A percentile compares a stretch with the other conserved stretches of the same genome.
Conservation (phyloP, 2,888 invertebrate species). For the Anaspis maculata region DNA sequence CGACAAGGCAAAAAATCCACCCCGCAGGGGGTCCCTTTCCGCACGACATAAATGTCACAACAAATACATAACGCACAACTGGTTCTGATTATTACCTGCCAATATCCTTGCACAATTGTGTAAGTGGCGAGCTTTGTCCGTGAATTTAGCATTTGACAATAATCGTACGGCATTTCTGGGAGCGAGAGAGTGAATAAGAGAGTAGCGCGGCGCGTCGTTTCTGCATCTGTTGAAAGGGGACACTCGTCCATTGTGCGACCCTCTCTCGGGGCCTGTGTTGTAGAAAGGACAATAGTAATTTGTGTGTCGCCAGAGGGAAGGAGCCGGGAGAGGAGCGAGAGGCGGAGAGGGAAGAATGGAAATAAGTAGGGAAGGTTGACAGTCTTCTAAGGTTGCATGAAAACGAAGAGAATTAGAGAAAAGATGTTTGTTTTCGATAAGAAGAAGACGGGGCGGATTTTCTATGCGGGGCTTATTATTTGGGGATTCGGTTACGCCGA, state of each 20-base stretch:
- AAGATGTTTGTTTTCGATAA: slow-evolving; percentile 29
- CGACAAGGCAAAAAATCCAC: too few species aligned
- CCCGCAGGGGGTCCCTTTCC: too few species aligned
- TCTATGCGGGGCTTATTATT: too few species aligned
- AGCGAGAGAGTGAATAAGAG: too few species aligned
- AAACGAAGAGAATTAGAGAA: slow-evolving; percentile 30
- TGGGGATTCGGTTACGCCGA: too few species aligned
- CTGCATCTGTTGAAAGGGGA: slow-evolving; percentile 36
- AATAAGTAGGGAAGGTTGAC: too few species aligned
- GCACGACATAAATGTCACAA: slow-evolving; percentile 35
- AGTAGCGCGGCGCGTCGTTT: too few species aligned
- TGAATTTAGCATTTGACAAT: slow-evolving; percentile 30
- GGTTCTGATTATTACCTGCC: slow-evolving; percentile 37
- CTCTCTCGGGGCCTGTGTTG: slow-evolving; percentile 24
- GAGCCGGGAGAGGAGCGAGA: too few species aligned
- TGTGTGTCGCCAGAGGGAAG: slow-evolving; percentile 23
- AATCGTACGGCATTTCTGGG: slow-evolving; percentile 23
- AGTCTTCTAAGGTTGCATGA: slow-evolving; percentile 29
- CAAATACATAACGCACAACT: slow-evolving; percentile 30
- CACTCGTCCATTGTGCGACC: slow-evolving; percentile 21
- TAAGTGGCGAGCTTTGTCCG: slow-evolving; percentile 31
- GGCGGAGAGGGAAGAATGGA: too few species aligned
- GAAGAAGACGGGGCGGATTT: too few species aligned
- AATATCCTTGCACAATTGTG: slow-evolving; percentile 31
- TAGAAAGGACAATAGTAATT: too few species aligned